Evolutionary conservation across 2,113 vertebrate genomes (phyloP), one percentile per base, ranked within the genome.

Genomic region (Pao palembangensis): DNA sequence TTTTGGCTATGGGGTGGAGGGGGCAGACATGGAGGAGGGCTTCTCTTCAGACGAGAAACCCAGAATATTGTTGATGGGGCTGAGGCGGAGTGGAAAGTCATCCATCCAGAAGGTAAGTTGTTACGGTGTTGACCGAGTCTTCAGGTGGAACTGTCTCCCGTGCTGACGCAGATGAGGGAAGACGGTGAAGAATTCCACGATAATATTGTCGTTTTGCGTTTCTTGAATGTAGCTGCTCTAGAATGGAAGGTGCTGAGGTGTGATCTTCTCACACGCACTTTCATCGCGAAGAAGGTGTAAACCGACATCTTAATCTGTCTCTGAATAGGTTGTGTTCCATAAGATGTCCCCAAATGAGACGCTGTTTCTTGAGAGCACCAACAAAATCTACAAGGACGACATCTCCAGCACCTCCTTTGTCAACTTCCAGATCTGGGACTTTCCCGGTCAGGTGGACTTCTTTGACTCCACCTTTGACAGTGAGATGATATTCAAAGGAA

Each of bases 401-500:
- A 95, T 98, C 88, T 98, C 96, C 78, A 96, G 94, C 89, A 99
- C 94, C 72, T 99, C 97, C 17, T 99, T 99, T 71, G 96, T 99
- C 85, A 99, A 98, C 88, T 99, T 99, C 87, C 97, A 99, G 85
- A 99, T 99, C 73, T 99, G 97, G 97, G 96, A 99, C 83, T 99
- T 99, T 71, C 97, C 96, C 20, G 96, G 96, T 42, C 97, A 99
- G 95, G 95, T 97, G 89, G 96, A 98, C 85, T 98, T 98, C 89
- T 98, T 98, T 76, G 96, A 98, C 72, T 93, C 95, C 10, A 95
- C 96, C 0, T 98, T 98, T 84, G 96, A 98, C 88, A 97, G 96
- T 0, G 96, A 98, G 88, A 98, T 98, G 94, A 98, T 98, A 82
- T 98, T 98, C 90, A 94, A 94, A 80, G 96, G 96, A 76, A 95